phyloP scores from a whole-genome alignment of 1,140 invertebrate genomes.

The Meloidogyne chitwoodi region DNA sequence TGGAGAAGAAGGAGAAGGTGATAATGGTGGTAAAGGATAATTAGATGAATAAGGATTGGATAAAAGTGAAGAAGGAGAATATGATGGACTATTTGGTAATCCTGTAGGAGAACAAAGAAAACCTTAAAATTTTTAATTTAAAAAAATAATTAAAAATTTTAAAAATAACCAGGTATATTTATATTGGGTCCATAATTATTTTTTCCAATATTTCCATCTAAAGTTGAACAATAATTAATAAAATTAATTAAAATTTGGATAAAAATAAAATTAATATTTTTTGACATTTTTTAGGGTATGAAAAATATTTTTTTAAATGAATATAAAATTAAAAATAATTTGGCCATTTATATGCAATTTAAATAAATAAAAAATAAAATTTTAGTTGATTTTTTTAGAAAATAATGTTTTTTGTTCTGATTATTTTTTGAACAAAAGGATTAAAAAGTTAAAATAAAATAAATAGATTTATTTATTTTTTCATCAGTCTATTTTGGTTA shows the following conservation, averaged over 20 bases:
- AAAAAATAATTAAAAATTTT: background rate
- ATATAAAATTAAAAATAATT: background rate
- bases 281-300: background rate
- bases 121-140: background rate
- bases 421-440: no score
- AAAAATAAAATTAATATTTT: background rate
- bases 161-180: background rate
- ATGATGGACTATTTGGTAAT: background rate
- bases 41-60: background rate
- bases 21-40: background rate
- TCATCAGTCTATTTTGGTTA: no score
- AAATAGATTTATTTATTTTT: no score
- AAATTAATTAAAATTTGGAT: background rate
- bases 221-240: background rate
- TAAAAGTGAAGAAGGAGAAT: background rate
- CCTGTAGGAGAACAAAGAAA: background rate
- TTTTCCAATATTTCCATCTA: background rate
- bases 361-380: background rate
- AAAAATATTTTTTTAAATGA: background rate
- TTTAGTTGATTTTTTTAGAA: no score
- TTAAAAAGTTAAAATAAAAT: no score
- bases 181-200: background rate
- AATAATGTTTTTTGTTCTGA: no score
- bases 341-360: background rate
- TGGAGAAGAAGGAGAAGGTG: background rate